These are phyloP conservation scores for Tympanuchus pallidicinctus DNA, from an alignment of 2,113 vertebrate genomes.

Conservation along the genomic window DNA sequence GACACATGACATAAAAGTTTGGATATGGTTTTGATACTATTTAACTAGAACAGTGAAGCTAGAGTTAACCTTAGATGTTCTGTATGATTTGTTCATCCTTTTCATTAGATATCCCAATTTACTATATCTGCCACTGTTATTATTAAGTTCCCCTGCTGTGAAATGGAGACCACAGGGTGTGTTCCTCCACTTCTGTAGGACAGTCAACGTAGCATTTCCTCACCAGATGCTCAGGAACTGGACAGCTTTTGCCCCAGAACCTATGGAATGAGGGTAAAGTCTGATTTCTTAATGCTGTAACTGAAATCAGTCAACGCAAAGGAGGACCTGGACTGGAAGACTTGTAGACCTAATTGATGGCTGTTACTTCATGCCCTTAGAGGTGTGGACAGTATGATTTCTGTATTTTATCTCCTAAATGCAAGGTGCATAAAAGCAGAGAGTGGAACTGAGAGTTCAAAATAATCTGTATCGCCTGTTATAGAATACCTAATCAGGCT, in stretches of 20 bases:
- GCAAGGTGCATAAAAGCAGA: rapidly evolving
- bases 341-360: neutral
- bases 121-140: neutral
- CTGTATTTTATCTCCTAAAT: neutral
- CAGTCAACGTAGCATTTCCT: neutral
- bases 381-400: neutral
- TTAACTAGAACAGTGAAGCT: neutral
- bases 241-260: neutral
- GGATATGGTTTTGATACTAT: neutral
- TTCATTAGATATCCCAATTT: neutral
- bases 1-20: neutral
- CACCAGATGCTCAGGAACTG: neutral
- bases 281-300: neutral
- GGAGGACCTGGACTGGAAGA: neutral
- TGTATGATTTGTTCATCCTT: neutral
- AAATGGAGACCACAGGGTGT: rapidly evolving
- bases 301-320: neutral
- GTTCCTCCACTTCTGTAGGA: neutral
- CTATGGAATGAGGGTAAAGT: neutral
- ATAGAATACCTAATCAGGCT: too few species aligned
- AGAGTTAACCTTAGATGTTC: neutral
- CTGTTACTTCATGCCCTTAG: neutral
- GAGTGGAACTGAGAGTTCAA: neutral
- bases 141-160: neutral
- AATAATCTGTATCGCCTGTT: neutral